A percentile compares a stretch with the other conserved stretches of the same genome.
Evolutionary conservation across 1,140 invertebrate species (phyloP).

Genomic region (Drosophila biarmipes): DNA sequence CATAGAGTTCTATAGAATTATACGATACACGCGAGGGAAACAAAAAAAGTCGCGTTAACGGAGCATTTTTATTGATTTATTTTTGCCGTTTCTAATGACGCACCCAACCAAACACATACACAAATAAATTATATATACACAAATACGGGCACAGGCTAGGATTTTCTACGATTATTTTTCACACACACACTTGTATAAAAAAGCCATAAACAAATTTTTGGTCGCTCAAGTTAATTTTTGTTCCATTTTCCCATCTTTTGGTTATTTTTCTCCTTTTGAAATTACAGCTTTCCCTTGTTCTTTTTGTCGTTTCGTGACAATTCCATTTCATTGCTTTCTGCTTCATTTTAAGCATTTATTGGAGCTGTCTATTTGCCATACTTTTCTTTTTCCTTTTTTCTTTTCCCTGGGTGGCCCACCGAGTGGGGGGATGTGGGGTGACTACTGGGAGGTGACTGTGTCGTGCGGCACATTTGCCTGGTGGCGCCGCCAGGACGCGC

Average conservation of each 20-base stretch:
- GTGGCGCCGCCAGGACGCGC: constrained; percentile 68
- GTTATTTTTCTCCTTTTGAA: constrained; percentile 23
- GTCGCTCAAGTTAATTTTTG: constrained; percentile 62
- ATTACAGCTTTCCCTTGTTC: constrained; percentile 20
- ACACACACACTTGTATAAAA: constrained; percentile 33
- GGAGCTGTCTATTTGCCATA: constrained; percentile 70
- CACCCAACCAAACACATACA: constrained; percentile 44
- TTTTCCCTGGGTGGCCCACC: constrained; percentile 6
- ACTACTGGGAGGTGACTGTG: constrained; percentile 35
- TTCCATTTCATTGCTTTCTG: constrained; percentile 81
- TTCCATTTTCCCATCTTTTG: constrained; percentile 53
- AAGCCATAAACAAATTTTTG: constrained; percentile 77
- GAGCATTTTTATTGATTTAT: constrained; percentile 77
- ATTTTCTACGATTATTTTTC: constrained; percentile 67
- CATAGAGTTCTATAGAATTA: constrained; percentile 43
- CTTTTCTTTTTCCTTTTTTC: constrained; percentile 16
- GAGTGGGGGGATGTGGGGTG: background rate
- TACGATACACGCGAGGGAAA: constrained; percentile 44
- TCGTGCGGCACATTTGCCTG: constrained; percentile 73
- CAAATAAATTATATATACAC: constrained; percentile 20
- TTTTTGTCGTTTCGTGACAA: constrained; percentile 71
- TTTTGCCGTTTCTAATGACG: constrained; percentile 78
- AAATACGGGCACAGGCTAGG: constrained; percentile 19
- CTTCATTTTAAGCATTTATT: constrained; percentile 79
- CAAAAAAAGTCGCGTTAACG: constrained; percentile 56